Conservation (phyloP, 2,888 invertebrate species). For the Griposia aprilina region DNA sequence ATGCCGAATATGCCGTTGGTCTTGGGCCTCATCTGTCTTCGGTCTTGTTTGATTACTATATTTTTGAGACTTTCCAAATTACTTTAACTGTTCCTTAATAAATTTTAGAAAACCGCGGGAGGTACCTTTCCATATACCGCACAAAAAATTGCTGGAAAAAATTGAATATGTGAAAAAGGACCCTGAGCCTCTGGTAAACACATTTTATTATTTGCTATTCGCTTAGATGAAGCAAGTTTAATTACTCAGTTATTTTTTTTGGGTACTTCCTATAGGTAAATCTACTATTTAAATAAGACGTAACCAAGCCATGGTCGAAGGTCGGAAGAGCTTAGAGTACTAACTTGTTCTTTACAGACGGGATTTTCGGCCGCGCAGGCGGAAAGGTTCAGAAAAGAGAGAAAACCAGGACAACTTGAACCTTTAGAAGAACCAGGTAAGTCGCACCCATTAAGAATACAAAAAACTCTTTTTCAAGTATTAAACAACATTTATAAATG, state of each 20-base stretch:
- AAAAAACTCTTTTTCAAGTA: background rate
- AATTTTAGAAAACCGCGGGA: constrained; percentile 80
- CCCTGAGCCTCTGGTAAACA: constrained; percentile 91
- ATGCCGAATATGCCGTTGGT: background rate
- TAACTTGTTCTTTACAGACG: constrained; percentile 79
- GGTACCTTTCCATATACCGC: constrained; percentile 91
- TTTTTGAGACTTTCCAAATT: background rate
- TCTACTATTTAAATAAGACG: background rate
- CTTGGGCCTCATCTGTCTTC: background rate
- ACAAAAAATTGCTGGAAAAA: constrained; percentile 91
- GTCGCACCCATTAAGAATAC: background rate
- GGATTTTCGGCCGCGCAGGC: constrained; percentile 89
- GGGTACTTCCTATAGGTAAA: background rate
- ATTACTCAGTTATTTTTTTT: background rate
- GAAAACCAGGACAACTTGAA: constrained; percentile 76
- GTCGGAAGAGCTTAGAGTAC: background rate
- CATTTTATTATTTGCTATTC: constrained; percentile 21
- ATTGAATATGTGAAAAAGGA: constrained; percentile 90
- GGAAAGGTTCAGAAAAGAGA: constrained; percentile 80
- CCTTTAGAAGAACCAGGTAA: constrained; percentile 76
- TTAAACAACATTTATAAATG: background rate
- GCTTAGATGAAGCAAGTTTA: background rate
- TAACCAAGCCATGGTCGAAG: background rate
- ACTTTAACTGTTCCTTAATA: background rate
- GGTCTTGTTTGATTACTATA: background rate